Evolutionary conservation across 2,888 invertebrate species (phyloP).

Genomic region (Athripsodes cinereus): DNA sequence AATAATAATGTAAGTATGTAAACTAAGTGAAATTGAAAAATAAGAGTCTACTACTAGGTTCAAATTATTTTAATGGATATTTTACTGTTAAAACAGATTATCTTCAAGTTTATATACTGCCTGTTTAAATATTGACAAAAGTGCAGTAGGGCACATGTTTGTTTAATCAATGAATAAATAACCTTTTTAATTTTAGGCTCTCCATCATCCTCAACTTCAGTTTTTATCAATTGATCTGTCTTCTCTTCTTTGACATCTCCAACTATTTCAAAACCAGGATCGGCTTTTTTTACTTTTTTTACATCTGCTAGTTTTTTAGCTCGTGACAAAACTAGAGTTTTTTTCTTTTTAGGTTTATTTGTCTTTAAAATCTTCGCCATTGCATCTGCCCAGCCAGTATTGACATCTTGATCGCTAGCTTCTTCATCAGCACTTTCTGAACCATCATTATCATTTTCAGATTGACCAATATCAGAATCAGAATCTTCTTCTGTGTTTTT

Average conservation of each 20-base stretch:
- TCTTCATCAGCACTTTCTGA: slow-evolving; percentile 1
- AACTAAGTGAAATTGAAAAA: too few relatives aligned
- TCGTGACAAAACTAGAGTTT: slow-evolving; percentile 68
- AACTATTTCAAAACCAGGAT: slow-evolving; percentile 62
- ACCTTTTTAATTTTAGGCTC: slow-evolving; percentile 37
- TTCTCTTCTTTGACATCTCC: slow-evolving; percentile 49
- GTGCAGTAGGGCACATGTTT: too few relatives aligned
- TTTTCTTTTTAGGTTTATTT: slow-evolving; percentile 69
- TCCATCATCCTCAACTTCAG: slow-evolving; percentile 34
- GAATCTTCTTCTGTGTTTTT: background rate
- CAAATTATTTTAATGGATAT: too few relatives aligned
- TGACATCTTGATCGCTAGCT: slow-evolving; percentile 11
- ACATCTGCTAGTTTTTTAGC: slow-evolving; percentile 66
- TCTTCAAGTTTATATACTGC: too few relatives aligned
- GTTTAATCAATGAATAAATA: slow-evolving; percentile 17
- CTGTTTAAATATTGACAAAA: too few relatives aligned
- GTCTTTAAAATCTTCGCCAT: slow-evolving; percentile 71
- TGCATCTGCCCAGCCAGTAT: slow-evolving; percentile 72
- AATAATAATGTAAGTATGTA: too few relatives aligned
- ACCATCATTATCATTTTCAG: background rate
- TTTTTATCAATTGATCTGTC: slow-evolving; percentile 32
- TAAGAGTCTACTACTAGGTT: too few relatives aligned
- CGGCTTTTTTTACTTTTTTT: slow-evolving; percentile 40
- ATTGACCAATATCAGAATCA: background rate
- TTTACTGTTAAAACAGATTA: too few relatives aligned